A percentile compares a stretch with the other conserved stretches of the same genome.
These are phyloP conservation scores for Pasiphila rectangulata DNA, from an alignment of 2,888 invertebrate genomes.

Conservation along the genomic window DNA sequence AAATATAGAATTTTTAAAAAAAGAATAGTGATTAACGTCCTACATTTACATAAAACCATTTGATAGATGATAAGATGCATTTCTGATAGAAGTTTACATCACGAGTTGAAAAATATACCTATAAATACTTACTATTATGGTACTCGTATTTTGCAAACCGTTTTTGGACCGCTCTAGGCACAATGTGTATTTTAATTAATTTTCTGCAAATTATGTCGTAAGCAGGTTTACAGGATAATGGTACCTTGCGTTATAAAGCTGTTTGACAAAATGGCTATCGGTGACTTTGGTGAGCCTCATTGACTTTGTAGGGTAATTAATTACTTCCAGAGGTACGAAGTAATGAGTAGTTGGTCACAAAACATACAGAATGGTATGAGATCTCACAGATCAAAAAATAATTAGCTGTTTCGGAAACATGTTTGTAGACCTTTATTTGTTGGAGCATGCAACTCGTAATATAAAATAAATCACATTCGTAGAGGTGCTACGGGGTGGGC, in stretches of 20 bases:
- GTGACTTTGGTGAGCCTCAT: slow-evolving; percentile 7
- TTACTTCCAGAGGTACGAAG: slow-evolving; percentile 6
- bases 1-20: no score
- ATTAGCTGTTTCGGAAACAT: neutral
- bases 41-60: no score
- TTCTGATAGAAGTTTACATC: neutral
- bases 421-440: no score
- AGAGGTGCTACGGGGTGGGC: neutral
- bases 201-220: slow-evolving; percentile 1
- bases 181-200: neutral
- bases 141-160: no score
- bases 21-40: no score
- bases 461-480: neutral
- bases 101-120: neutral
- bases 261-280: slow-evolving; percentile 6
- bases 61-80: no score
- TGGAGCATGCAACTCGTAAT: no score
- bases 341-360: slow-evolving; percentile 8
- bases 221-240: neutral
- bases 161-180: neutral
- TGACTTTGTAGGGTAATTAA: slow-evolving; percentile 13
- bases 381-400: no score
- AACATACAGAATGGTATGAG: neutral
- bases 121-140: no score
- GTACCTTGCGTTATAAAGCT: neutral